Percentiles rank a stretch among this genome's conserved stretches.
Conservation (phyloP, 1,140 invertebrate species). For the Venustaconcha ellipsiformis region DNA sequence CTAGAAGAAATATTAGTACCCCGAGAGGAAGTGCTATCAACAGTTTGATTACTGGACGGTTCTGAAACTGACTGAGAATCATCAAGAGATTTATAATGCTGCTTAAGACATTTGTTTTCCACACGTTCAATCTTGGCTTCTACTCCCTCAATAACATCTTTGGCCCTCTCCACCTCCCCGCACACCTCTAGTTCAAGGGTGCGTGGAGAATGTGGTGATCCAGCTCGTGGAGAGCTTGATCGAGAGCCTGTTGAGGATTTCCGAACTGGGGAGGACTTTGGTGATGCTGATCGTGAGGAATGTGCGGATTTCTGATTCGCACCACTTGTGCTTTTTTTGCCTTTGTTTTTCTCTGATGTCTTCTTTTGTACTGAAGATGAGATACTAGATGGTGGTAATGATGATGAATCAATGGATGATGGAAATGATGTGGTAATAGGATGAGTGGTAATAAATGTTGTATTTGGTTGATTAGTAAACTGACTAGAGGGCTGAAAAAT, state of each 20-base stretch:
- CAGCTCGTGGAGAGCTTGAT: too few relatives aligned
- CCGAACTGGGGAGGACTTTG: background rate
- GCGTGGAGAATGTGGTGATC: too few relatives aligned
- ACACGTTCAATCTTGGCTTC: constrained; percentile 53
- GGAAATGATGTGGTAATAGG: background rate
- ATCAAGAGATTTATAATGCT: background rate
- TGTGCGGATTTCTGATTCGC: constrained; percentile 11
- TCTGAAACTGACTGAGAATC: too few relatives aligned
- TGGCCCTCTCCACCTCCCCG: constrained; percentile 49
- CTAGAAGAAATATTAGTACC: too few relatives aligned
- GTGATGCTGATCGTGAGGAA: constrained; percentile 6
- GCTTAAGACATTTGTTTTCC: constrained; percentile 46
- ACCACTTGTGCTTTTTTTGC: background rate
- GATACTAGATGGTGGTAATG: background rate
- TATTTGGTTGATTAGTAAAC: constrained; percentile 13
- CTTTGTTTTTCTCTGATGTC: too few relatives aligned
- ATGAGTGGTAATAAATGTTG: constrained; percentile 16
- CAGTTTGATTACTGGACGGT: too few relatives aligned
- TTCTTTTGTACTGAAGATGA: constrained; percentile 3
- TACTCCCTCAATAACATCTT: constrained; percentile 42
- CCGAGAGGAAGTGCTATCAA: too few relatives aligned
- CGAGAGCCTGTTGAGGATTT: too few relatives aligned
- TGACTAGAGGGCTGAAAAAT: constrained; percentile 1
- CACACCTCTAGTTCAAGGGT: constrained; percentile 44
- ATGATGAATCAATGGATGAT: constrained; percentile 3